Evolutionary conservation across 2,113 vertebrate species (phyloP), one percentile per base, ranked within the genome.

Genomic region (Anarhynchus alexandrinus): DNA sequence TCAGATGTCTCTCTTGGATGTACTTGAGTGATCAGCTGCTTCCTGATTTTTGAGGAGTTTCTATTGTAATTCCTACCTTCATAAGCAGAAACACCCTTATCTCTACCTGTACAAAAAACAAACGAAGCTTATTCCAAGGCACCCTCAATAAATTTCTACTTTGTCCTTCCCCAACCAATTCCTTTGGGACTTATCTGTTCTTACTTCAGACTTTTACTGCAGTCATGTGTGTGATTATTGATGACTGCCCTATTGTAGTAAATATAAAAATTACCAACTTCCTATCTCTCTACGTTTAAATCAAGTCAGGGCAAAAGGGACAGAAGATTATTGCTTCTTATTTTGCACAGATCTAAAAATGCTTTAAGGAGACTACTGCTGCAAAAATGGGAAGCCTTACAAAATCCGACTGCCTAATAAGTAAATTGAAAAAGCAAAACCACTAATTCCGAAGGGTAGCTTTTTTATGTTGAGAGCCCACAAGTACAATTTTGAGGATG

Each of bases 231-330:
- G 87, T 77, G 83, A 90, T 92, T 95, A 84, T 95, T 13, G 2
- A 32, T 82, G 93, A 91, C 49, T 25, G 30, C 64, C 64, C 67
- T 96, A 45, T 61, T 82, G 62, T 72, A 69, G 51, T 88, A 94
- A 97, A 93, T 86, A 88, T 43, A 67, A 96, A 95, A 96, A 73
- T 93, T 85, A 67, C 52, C 38, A 93, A 92, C 59, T 86, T 96
- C 80, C 71, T 73, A 43, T 86, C 57, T 96, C 59, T 90, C 66
- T 55, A 12, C 22, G 38, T 86, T 64, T 77, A 38, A 88, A 94
- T 96, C 34, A 82, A 88, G 69, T 65, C 90, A 94, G 90, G 80
- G 74, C 36, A 74, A 88, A 94, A 94, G 77, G 27, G 13, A 40
- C 25, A 82, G 79, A 95, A 86, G 79, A 72, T 73, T 80, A 80